phyloP scores from a whole-genome alignment of 2,113 vertebrate species.

The Miniopterus natalensis region DNA sequence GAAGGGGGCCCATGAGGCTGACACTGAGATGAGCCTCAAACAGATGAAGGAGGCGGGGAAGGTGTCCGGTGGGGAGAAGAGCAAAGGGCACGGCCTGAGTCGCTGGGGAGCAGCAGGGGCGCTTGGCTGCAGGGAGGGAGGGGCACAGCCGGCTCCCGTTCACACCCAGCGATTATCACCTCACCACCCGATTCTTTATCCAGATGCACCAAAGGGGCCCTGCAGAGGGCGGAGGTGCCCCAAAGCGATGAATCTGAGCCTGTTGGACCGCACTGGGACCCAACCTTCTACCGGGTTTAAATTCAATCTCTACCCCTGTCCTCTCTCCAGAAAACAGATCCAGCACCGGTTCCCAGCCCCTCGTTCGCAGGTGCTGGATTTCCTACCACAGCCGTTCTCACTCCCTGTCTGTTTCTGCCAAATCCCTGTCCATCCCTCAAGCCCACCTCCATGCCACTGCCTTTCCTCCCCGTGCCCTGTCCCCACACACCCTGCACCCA shows the following conservation, averaged over 20 bases:
- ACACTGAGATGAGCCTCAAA: background rate
- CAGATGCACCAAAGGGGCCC: background rate
- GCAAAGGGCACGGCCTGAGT: background rate
- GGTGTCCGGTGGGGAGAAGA: background rate
- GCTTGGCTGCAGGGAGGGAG: too few relatives aligned
- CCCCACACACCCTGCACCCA: fast-evolving
- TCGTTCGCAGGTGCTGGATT: fast-evolving
- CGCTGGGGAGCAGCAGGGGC: background rate
- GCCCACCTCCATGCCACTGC: too few relatives aligned
- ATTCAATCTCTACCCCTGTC: background rate
- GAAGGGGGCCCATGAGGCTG: background rate
- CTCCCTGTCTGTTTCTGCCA: background rate
- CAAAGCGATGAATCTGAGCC: background rate
- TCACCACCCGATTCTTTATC: fast-evolving
- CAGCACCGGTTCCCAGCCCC: background rate
- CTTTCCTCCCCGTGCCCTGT: fast-evolving
- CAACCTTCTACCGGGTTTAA: background rate
- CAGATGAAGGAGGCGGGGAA: background rate
- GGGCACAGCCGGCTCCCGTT: fast-evolving
- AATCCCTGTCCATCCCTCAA: background rate
- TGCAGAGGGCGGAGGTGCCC: background rate
- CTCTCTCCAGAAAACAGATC: background rate
- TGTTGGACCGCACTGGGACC: background rate
- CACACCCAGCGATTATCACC: fast-evolving
- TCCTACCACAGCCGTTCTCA: background rate